Evolutionary conservation across 2,797 vertebrate genomes (phyloP).

Genomic region (Leptoclinus maculatus): DNA sequence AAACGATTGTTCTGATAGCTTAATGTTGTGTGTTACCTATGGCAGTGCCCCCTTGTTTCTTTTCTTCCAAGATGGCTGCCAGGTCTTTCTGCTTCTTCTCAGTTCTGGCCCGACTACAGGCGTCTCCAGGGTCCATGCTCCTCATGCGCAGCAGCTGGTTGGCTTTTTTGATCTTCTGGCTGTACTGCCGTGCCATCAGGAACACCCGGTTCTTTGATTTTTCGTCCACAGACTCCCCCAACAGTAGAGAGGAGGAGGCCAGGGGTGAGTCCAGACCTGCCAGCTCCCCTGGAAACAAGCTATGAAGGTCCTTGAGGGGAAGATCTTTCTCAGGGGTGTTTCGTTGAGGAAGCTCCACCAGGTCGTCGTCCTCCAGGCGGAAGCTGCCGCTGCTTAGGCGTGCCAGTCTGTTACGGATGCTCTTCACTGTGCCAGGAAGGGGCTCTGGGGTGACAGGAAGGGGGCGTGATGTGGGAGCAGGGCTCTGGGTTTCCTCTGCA

Average conservation of each 20-base stretch:
- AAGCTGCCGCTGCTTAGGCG: slow-evolving; percentile 87
- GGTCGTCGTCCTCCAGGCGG: slow-evolving; percentile 85
- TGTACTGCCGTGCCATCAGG: slow-evolving; percentile 97
- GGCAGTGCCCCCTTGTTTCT: slow-evolving; percentile 96
- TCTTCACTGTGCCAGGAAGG: slow-evolving; percentile 82
- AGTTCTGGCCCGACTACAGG: slow-evolving; percentile 80
- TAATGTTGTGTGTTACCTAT: slow-evolving; percentile 86
- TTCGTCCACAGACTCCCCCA: slow-evolving; percentile 85
- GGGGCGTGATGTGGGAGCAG: slow-evolving; percentile 52
- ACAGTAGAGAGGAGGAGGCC: slow-evolving; percentile 81
- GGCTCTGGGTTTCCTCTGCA: slow-evolving; percentile 66
- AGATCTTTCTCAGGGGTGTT: slow-evolving; percentile 68
- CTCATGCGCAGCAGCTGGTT: slow-evolving; percentile 96
- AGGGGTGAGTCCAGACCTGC: slow-evolving; percentile 84
- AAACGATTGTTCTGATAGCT: neutral
- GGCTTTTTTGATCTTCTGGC: slow-evolving; percentile 98
- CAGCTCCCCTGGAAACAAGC: slow-evolving; percentile 85
- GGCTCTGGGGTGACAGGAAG: slow-evolving; percentile 80
- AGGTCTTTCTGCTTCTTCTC: slow-evolving; percentile 90
- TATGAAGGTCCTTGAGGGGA: slow-evolving; percentile 76
- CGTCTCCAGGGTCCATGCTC: slow-evolving; percentile 90
- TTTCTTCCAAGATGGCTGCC: slow-evolving; percentile 95
- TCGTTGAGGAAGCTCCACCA: slow-evolving; percentile 76
- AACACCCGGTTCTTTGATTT: slow-evolving; percentile 94
- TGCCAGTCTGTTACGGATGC: slow-evolving; percentile 82